Conservation (phyloP, 2,888 invertebrate species). For the Trachelus stipa region DNA sequence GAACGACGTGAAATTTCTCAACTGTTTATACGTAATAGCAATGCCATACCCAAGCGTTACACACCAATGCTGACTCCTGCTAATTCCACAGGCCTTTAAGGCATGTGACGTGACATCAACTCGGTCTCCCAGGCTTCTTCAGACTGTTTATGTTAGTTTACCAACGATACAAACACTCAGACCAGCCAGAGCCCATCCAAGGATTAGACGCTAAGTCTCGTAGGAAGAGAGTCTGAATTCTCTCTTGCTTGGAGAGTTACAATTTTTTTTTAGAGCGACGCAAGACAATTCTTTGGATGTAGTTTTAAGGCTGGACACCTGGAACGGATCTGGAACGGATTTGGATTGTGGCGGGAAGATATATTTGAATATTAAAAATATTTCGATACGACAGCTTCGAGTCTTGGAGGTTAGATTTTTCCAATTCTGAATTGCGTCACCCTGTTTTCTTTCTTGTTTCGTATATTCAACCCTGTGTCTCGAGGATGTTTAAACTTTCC, state of each 20-base stretch:
- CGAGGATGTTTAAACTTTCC: not conserved
- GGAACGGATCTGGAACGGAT: not conserved
- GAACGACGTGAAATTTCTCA: not conserved
- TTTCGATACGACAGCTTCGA: not conserved
- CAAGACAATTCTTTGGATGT: not conserved
- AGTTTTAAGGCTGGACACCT: not conserved
- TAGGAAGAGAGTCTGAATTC: not conserved
- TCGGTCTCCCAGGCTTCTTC: slow-evolving; percentile 31
- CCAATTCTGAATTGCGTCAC: not conserved
- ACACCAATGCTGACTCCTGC: slow-evolving; percentile 18
- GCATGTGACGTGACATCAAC: slow-evolving; percentile 28
- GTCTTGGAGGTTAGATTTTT: not conserved
- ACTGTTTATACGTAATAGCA: not conserved
- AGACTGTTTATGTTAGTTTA: slow-evolving; percentile 35
- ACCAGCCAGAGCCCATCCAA: not conserved
- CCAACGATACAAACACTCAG: slow-evolving; percentile 35
- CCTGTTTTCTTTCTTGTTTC: not conserved
- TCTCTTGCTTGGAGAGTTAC: not conserved
- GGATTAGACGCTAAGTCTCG: not conserved
- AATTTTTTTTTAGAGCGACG: not conserved
- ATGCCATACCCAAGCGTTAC: not conserved
- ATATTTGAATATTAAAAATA: no score
- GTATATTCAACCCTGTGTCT: not conserved
- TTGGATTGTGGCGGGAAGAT: not conserved
- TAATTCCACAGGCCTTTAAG: slow-evolving; percentile 19